These are phyloP conservation scores for Phengaris alcon DNA, from an alignment of 2,888 invertebrate species.

Conservation along the genomic window DNA sequence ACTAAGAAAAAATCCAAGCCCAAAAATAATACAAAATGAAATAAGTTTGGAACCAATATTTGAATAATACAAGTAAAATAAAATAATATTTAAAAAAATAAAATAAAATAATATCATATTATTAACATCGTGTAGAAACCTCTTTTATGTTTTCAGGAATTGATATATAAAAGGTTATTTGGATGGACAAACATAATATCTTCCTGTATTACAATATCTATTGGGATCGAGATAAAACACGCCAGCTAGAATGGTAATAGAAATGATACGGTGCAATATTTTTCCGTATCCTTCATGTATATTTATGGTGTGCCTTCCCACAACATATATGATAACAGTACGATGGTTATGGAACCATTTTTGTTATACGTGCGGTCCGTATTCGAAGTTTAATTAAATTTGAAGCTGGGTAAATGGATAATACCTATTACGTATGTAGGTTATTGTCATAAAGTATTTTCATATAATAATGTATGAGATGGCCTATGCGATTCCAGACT, in stretches of 20 bases:
- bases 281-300: constrained; percentile 29
- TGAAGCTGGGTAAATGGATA: neutral
- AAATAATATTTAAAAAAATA: too few relatives aligned
- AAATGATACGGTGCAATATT: constrained; percentile 29
- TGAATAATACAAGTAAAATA: too few relatives aligned
- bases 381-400: constrained; percentile 19
- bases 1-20: too few relatives aligned
- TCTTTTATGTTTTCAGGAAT: neutral
- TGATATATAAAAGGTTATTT: constrained; percentile 5
- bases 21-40: neutral
- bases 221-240: constrained; percentile 40
- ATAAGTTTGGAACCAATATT: too few relatives aligned
- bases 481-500: too few relatives aligned
- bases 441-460: neutral
- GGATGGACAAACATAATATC: constrained; percentile 20
- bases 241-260: constrained; percentile 32
- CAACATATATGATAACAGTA: constrained; percentile 24
- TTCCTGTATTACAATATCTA: constrained; percentile 34
- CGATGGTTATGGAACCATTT: constrained; percentile 9
- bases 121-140: neutral
- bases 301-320: constrained; percentile 27
- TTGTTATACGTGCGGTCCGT: constrained; percentile 3
- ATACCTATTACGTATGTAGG: neutral
- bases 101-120: too few relatives aligned
- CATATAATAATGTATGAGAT: too few relatives aligned